phyloP scores from a whole-genome alignment of 2,113 vertebrate genomes.

The Oplegnathus fasciatus region DNA sequence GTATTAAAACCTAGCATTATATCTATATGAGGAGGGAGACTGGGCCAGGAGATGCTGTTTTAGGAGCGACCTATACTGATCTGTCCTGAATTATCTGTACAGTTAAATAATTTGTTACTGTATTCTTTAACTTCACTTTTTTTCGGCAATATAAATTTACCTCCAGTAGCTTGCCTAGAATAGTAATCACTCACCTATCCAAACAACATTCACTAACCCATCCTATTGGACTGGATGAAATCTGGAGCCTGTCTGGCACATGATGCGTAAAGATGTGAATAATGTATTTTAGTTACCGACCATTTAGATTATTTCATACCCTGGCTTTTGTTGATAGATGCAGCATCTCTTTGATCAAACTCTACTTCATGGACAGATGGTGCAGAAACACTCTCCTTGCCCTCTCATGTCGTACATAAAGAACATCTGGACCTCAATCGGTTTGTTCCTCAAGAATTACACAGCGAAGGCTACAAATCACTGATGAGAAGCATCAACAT shows the following conservation, averaged over 20 bases:
- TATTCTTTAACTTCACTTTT: too few species aligned
- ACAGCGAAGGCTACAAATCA: slow-evolving; percentile 9
- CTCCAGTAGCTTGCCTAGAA: too few species aligned
- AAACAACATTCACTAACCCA: neutral
- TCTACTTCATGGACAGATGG: slow-evolving; percentile 11
- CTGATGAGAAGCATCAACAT: slow-evolving; percentile 28
- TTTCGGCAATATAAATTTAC: too few species aligned
- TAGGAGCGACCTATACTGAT: too few species aligned
- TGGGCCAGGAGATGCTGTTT: too few species aligned
- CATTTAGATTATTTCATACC: neutral
- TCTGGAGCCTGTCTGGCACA: neutral
- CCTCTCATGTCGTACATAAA: slow-evolving; percentile 10
- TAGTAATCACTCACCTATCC: neutral
- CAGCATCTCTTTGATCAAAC: slow-evolving; percentile 30
- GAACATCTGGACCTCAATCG: slow-evolving; percentile 53
- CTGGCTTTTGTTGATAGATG: slow-evolving; percentile 6
- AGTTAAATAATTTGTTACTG: too few species aligned
- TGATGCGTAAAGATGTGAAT: neutral
- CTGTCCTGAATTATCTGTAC: too few species aligned
- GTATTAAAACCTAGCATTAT: too few species aligned
- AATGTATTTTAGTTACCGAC: neutral
- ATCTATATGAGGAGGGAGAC: too few species aligned
- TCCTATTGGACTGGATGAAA: neutral
- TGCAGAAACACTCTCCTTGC: slow-evolving; percentile 3
- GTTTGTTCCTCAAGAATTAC: slow-evolving; percentile 26